phyloP scores from a whole-genome alignment of 2,113 vertebrate genomes.

The Malurus melanocephalus region DNA sequence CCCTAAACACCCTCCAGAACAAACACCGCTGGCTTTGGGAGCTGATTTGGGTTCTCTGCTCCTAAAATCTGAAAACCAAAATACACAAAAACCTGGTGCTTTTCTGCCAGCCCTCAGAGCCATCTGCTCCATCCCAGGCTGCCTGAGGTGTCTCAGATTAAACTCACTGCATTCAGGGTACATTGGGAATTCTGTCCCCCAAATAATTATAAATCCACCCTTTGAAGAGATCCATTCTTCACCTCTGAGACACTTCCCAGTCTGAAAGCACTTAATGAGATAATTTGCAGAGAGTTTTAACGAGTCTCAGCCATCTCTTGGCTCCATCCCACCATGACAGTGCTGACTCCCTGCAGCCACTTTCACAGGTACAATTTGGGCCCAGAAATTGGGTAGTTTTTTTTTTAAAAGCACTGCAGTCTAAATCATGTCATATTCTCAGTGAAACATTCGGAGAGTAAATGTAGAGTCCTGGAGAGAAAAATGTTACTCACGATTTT shows the following conservation, averaged over 20 bases:
- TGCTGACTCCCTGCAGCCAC: not conserved
- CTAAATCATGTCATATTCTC: not conserved
- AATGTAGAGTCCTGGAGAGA: constrained; percentile 2
- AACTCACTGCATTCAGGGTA: fast-evolving
- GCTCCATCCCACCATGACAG: fast-evolving
- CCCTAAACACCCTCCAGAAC: not conserved
- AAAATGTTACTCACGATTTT: constrained; percentile 9
- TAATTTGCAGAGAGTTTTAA: not conserved
- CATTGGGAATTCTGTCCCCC: not conserved
- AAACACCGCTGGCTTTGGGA: fast-evolving
- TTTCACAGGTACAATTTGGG: not conserved
- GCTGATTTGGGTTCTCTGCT: not conserved
- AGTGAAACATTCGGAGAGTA: not conserved
- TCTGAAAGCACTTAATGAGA: not conserved
- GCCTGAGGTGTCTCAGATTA: fast-evolving
- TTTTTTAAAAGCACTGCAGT: not conserved
- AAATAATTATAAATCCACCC: not conserved
- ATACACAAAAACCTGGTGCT: fast-evolving
- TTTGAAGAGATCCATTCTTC: not conserved
- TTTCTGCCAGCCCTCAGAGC: not conserved
- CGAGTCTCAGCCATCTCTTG: not conserved
- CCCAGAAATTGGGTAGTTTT: not conserved
- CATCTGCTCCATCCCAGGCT: not conserved
- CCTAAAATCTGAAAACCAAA: fast-evolving
- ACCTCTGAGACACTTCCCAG: not conserved